Evolutionary conservation across 2,113 vertebrate genomes (phyloP).

Genomic region (Limanda limanda): DNA sequence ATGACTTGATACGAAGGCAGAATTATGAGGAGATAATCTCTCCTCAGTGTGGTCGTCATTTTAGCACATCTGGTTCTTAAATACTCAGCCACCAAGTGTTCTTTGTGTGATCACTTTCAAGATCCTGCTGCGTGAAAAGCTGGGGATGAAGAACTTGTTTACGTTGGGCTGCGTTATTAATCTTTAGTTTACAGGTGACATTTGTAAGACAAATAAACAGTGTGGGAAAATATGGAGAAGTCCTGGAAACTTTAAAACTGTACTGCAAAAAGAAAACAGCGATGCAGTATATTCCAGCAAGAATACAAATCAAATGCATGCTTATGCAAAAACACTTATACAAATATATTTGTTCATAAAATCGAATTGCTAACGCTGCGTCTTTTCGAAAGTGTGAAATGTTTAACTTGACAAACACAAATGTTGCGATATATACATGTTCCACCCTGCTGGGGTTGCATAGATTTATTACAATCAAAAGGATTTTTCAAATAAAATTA

Average conservation of each 20-base stretch:
- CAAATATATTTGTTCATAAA: neutral
- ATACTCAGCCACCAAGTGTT: constrained; percentile 11
- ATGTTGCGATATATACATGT: too few species aligned
- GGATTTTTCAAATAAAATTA: neutral
- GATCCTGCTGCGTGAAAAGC: neutral
- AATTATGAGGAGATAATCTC: constrained; percentile 62
- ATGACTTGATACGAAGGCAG: constrained; percentile 61
- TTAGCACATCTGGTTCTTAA: constrained; percentile 57
- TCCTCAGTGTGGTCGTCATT: constrained; percentile 40
- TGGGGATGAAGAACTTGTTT: neutral
- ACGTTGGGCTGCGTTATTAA: neutral
- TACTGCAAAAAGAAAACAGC: neutral
- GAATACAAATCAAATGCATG: neutral
- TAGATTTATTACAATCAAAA: too few species aligned
- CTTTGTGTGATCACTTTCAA: constrained; percentile 10
- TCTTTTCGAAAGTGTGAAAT: too few species aligned
- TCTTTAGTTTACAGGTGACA: neutral
- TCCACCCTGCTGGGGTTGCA: too few species aligned
- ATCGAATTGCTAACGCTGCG: constrained; percentile 1
- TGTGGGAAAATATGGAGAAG: neutral
- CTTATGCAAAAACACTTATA: neutral
- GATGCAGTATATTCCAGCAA: neutral
- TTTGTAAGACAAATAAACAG: constrained; percentile 12
- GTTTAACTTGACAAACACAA: too few species aligned
- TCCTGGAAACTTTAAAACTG: neutral